Conservation (phyloP, 2,888 invertebrate species). For the Platycheirus albimanus region DNA sequence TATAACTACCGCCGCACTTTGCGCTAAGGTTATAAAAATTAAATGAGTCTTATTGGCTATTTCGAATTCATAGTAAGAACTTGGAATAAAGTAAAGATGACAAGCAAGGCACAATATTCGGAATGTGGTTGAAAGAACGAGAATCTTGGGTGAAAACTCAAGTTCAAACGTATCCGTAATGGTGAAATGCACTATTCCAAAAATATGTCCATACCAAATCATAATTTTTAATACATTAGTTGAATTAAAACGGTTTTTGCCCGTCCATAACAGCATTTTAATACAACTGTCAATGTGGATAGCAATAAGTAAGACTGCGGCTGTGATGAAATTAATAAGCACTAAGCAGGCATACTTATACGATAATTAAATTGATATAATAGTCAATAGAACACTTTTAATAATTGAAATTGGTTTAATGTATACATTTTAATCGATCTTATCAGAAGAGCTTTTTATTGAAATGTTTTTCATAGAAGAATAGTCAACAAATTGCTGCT, state of each 20-base stretch:
- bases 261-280: not conserved
- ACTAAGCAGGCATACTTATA: too few species aligned
- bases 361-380: too few species aligned
- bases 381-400: too few species aligned
- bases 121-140: not conserved
- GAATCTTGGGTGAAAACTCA: not conserved
- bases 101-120: not conserved
- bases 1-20: not conserved
- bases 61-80: too few species aligned
- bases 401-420: too few species aligned
- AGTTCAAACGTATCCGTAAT: not conserved
- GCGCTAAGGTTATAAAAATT: not conserved
- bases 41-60: not conserved
- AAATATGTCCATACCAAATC: not conserved
- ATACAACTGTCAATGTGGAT: not conserved
- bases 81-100: not conserved
- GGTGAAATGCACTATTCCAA: not conserved
- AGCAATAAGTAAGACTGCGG: too few species aligned
- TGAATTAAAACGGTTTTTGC: not conserved
- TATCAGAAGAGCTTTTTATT: too few species aligned
- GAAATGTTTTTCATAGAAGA: too few species aligned
- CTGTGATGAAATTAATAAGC: too few species aligned
- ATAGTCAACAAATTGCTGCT: too few species aligned
- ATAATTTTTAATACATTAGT: not conserved
- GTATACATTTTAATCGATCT: too few species aligned